Percentiles rank a stretch among this genome's conserved stretches.
Conservation (phyloP, 2,888 invertebrate species). For the Parnassius glacialis region DNA sequence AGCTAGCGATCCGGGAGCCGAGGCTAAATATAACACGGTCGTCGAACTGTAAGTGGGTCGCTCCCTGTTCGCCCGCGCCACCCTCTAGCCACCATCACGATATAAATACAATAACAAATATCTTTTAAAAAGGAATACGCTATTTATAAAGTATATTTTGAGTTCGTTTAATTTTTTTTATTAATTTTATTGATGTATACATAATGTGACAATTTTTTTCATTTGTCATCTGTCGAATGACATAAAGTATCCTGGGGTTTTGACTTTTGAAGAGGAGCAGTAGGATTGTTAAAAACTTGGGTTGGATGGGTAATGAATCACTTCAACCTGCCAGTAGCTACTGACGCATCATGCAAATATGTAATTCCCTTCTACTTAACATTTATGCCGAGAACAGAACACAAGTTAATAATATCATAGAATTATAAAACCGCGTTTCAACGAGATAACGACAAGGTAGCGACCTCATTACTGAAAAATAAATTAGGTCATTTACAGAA, state of each 20-base stretch:
- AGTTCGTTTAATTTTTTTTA: too few species aligned
- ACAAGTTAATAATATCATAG: conserved; percentile 4
- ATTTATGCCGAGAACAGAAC: conserved; percentile 1
- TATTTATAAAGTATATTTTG: conserved; percentile 16
- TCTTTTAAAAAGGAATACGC: conserved; percentile 13
- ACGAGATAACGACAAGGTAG: conserved; percentile 21
- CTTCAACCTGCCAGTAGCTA: too few species aligned
- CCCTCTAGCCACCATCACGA: conserved; percentile 22
- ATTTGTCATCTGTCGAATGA: too few species aligned
- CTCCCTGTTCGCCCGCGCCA: conserved; percentile 41
- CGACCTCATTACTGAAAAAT: conserved; percentile 17
- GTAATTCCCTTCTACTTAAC: conserved; percentile 17
- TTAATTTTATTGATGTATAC: too few species aligned
- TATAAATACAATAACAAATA: conserved; percentile 33
- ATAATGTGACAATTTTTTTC: too few species aligned
- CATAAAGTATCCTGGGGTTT: too few species aligned
- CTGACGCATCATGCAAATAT: too few species aligned
- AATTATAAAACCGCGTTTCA: conserved; percentile 10
- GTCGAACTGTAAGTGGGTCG: conserved; percentile 69
- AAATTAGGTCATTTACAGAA: conserved; percentile 22
- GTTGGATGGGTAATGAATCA: too few species aligned
- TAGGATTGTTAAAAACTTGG: too few species aligned
- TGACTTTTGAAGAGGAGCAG: too few species aligned
- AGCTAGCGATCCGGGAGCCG: conserved; percentile 46
- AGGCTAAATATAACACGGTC: conserved; percentile 74